Evolutionary conservation across 2,888 invertebrate species (phyloP).

Genomic region (Siphlonurus alternatus): DNA sequence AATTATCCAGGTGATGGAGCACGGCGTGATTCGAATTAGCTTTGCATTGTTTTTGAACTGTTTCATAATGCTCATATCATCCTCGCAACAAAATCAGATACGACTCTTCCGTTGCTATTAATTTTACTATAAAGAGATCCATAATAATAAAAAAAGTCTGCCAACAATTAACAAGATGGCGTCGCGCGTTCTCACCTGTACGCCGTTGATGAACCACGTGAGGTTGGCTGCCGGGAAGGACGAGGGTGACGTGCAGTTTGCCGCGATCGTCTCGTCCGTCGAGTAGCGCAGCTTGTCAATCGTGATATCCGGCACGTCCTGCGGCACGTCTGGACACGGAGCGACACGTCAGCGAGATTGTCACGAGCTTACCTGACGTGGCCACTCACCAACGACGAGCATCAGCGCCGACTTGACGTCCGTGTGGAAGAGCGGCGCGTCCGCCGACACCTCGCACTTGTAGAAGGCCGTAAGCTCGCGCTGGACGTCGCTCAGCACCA

Average conservation of each 20-base stretch:
- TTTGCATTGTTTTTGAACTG: too few relatives aligned
- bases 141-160: too few relatives aligned
- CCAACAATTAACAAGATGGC: too few relatives aligned
- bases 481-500: constrained; percentile 47
- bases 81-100: too few relatives aligned
- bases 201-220: constrained; percentile 76
- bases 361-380: too few relatives aligned
- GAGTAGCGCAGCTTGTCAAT: constrained; percentile 7
- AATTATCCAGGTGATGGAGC: too few relatives aligned
- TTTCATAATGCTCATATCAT: too few relatives aligned
- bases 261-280: constrained; percentile 53
- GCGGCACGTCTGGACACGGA: constrained; percentile 4
- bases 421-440: constrained; percentile 51
- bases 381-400: constrained; percentile 47
- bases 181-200: constrained; percentile 37
- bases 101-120: too few relatives aligned
- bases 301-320: constrained; percentile 4
- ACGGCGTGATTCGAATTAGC: too few relatives aligned
- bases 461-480: constrained; percentile 47
- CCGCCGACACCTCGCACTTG: constrained; percentile 58
- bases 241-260: constrained; percentile 72
- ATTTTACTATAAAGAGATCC: too few relatives aligned
- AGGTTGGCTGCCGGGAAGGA: constrained; percentile 70
- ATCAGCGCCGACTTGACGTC: constrained; percentile 41
- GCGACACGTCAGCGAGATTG: too few relatives aligned